Base-by-base conservation (phyloP, 2,888 invertebrate genomes). In the Drosophila kokeensis region DNA sequence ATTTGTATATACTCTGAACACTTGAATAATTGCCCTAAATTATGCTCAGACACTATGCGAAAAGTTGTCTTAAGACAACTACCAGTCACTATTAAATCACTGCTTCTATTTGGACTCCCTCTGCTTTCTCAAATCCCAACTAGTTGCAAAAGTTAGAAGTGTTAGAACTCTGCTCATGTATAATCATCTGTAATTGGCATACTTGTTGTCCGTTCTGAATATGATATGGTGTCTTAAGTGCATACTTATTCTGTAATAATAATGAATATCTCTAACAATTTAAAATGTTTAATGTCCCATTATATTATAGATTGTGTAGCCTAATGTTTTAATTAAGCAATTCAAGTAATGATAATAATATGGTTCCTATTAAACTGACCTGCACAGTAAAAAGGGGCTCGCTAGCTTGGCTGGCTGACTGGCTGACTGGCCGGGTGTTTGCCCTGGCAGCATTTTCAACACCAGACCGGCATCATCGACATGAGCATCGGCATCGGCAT, bases 361-460 rank as follows among this genome's bases (percentile, higher is more conserved):
- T 29, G 55, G 38, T 55, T 24, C 15, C n/a, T 66, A 71, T 52
- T 18, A 0, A 13, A 15, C 6, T 58, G 68, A 1, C 3, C 61
- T 5, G 34, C 54, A 62, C 30, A 48, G 89, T 83, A 54, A 63
- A 63, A 53, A 80, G 76, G 82, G 76, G 76, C 72, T 79, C 68
- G 76, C 75, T 73, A 58, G 54, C 69, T 45, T 61, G 32, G 67
- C 79, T 62, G 32, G 24, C 42, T 57, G 49, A 30, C 30, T 30
- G 30, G 40, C 64, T 73, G 77, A 64, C 53, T 73, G 66, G 61
- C 66, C 87, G 82, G 86, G 90, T 84, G 88, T 89, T 87, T 84
- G 86, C 63, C 80, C 71, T 73, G 87, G 82, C 89, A 89, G 62
- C 83, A 81, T 83, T 89, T 78, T 90, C 90, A 84, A 87, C 79